Percentiles rank a stretch among this genome's conserved stretches.
phyloP scores from a whole-genome alignment of 2,888 invertebrate genomes.

The Tethea ocularis region DNA sequence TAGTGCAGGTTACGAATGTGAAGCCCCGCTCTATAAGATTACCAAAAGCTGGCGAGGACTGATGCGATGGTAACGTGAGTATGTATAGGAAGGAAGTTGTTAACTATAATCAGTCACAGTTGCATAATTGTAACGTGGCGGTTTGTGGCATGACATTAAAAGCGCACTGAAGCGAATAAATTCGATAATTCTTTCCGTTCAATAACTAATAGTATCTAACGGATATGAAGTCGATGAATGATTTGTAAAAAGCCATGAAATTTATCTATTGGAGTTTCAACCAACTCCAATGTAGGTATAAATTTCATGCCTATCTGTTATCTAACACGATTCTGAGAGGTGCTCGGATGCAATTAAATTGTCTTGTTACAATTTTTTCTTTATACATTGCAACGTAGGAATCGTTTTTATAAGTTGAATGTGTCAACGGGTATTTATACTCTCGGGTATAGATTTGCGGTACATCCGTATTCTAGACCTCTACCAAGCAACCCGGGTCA shows the following conservation, averaged over 20 bases:
- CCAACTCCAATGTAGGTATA: no score
- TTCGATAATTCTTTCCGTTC: conserved; percentile 4
- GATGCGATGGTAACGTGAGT: conserved; percentile 4
- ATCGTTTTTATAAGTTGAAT: no score
- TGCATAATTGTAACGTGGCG: conserved; percentile 8
- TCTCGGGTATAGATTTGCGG: no score
- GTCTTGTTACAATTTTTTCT: neutral
- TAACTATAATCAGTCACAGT: conserved; percentile 10
- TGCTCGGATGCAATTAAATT: neutral
- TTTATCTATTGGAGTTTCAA: neutral
- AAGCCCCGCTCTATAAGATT: conserved; percentile 10
- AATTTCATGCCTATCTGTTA: neutral
- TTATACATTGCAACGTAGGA: neutral
- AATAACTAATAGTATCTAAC: conserved; percentile 1
- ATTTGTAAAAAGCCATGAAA: neutral
- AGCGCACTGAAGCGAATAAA: conserved; percentile 23
- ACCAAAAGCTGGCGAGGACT: conserved; percentile 8
- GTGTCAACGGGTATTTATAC: no score
- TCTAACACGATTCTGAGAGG: neutral
- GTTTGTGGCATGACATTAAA: conserved; percentile 8
- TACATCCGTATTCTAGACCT: no score
- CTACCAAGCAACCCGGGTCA: no score
- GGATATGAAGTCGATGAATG: conserved; percentile 1
- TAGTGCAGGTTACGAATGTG: conserved; percentile 7
- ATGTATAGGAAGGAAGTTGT: conserved; percentile 10